These are phyloP conservation scores for Aphelenchoides bicaudatus DNA, from an alignment of 2,888 invertebrate species.

Conservation along the genomic window DNA sequence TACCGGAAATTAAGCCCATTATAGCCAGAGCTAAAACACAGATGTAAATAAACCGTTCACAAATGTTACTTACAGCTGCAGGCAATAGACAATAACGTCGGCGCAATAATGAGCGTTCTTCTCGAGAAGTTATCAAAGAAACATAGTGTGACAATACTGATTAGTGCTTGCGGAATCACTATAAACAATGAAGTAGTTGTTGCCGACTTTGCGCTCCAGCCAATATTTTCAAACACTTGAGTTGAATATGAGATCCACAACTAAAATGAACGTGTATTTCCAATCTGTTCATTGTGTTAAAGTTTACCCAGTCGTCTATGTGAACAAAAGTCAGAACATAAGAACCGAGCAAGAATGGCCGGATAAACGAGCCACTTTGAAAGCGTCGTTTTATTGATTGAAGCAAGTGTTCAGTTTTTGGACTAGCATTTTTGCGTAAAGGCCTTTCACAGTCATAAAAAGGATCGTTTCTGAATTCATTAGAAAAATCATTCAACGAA, in stretches of 20 bases:
- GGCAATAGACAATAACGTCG: slow-evolving; percentile 42
- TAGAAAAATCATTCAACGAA: slow-evolving; percentile 27
- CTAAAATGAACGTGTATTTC: slow-evolving; percentile 32
- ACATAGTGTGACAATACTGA: slow-evolving; percentile 40
- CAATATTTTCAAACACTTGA: slow-evolving; percentile 49
- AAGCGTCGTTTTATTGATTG: slow-evolving; percentile 22
- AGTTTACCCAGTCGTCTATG: slow-evolving; percentile 52
- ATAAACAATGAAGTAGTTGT: slow-evolving; percentile 47
- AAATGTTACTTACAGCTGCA: too few species aligned
- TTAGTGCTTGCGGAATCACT: slow-evolving; percentile 40
- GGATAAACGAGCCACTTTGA: slow-evolving; percentile 40
- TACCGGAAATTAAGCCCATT: slow-evolving; percentile 20
- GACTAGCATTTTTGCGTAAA: neutral
- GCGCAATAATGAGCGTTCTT: slow-evolving; percentile 41
- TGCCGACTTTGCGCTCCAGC: slow-evolving; percentile 37
- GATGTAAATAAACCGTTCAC: too few species aligned
- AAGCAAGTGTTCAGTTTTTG: neutral
- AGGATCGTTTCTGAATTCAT: slow-evolving; percentile 23
- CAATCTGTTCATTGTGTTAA: slow-evolving; percentile 3
- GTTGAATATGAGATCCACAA: slow-evolving; percentile 57
- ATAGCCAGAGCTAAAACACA: slow-evolving; percentile 38
- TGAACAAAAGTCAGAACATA: slow-evolving; percentile 53
- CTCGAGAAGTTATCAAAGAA: slow-evolving; percentile 48
- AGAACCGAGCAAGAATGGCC: slow-evolving; percentile 46
- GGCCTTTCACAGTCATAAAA: slow-evolving; percentile 10